Evolutionary conservation across 2,888 invertebrate genomes (phyloP), one percentile per base, ranked within the genome.

Genomic region (Galerucella calmariensis): DNA sequence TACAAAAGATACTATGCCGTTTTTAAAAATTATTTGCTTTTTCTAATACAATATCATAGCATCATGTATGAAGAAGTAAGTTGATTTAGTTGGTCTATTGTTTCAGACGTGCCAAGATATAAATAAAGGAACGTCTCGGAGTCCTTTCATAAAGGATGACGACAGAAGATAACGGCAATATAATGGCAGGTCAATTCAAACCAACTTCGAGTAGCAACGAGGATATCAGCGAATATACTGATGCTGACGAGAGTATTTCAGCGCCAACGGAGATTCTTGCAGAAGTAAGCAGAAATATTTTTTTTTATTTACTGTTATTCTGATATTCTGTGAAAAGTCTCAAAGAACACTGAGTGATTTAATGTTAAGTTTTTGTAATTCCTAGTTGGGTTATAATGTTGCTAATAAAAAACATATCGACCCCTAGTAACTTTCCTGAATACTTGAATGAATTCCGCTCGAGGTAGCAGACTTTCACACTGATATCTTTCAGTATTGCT

Each of bases 201-300:
- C 86, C 88, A 44, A 87, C 85, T 58, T 87, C 87, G 62, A 88
- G 90, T 83, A 91, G 91, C 83, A 91, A 91, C 79, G 93, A 93
- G 86, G 93, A 93, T 84, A 88, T 92, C 79, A 91, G 91, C 78
- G 93, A 93, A 83, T 92, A 92, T 82, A 92, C 91, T 24, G 92
- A 92, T 82, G 93, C 92, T 68, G 92, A 93, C 85, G 93, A 94
- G 83, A 91, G 92, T 81, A 90, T 91, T 83, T 93, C 93, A 77
- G 94, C 94, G 53, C 94, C 94, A 66, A 93, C 93, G 76, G 94
- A 94, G 86, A 92, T 92, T 86, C 89, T 94, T 59, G 93, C 94
- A 66, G 94, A 94, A 91, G 94, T 93, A 84, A 86, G 67, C 44
- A 12, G 51, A 67, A 65, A 11, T 46, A 24, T n/a, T 46, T 10